These are phyloP conservation scores for Oreochromis grahami DNA, from an alignment of 2,797 vertebrate species.

Conservation along the genomic window DNA sequence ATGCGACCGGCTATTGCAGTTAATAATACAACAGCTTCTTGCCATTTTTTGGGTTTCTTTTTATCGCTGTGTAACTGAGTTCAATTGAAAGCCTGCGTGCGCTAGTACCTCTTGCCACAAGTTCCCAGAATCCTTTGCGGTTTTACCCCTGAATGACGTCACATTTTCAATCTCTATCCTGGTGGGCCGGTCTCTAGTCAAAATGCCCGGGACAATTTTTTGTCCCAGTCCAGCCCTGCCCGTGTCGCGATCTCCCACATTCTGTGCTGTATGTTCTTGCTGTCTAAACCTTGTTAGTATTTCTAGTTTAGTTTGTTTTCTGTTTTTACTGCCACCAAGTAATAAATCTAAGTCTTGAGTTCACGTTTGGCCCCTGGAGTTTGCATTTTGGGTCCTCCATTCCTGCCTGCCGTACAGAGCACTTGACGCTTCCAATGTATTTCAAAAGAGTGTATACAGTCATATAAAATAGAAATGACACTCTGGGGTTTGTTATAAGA, in stretches of 20 bases:
- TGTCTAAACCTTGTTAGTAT: neutral
- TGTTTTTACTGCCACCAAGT: neutral
- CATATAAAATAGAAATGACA: neutral
- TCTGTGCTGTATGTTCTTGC: neutral
- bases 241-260: accelerated
- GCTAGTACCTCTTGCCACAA: no score
- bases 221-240: neutral
- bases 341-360: neutral
- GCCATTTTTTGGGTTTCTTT: no score
- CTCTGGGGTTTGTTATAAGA: neutral
- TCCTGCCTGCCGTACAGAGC: neutral
- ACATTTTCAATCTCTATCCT: no score
- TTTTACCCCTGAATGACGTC: no score
- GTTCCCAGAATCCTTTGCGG: no score
- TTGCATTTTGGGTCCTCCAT: neutral
- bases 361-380: accelerated
- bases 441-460: accelerated
- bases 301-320: neutral
- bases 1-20: no score
- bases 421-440: neutral
- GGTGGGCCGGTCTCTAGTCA: no score
- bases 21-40: no score
- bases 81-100: no score
- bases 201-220: no score
- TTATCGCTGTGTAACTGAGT: no score